A percentile compares a stretch with the other conserved stretches of the same genome.
Conservation (phyloP, 2,888 invertebrate genomes). For the Drepanosiphum platanoidis region DNA sequence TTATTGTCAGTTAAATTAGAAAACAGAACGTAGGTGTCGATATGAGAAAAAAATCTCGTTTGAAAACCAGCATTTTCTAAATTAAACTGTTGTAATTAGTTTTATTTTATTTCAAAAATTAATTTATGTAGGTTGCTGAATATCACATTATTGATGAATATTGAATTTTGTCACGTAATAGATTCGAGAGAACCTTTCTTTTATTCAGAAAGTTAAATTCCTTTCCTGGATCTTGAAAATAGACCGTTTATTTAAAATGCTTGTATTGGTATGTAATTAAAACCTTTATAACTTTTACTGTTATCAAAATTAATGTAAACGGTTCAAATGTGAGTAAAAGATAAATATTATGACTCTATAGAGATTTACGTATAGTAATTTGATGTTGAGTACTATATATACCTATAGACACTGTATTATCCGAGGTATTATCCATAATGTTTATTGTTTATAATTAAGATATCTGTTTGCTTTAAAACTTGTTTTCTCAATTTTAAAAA, state of each 20-base stretch:
- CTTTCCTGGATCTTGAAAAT: not conserved
- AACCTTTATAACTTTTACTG: not conserved
- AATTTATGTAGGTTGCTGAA: constrained; percentile 1
- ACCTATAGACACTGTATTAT: too few species aligned
- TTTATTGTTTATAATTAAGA: too few species aligned
- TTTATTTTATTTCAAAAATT: not conserved
- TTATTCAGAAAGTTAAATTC: not conserved
- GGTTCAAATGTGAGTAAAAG: not conserved
- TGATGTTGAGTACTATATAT: not conserved
- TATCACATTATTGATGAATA: not conserved
- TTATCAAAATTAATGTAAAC: not conserved
- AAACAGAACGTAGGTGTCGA: too few species aligned
- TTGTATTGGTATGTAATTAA: not conserved
- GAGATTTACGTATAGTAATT: not conserved
- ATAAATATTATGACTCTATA: not conserved
- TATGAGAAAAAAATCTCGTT: not conserved
- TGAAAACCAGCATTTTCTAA: not conserved
- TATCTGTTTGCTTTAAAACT: not conserved
- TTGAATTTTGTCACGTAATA: constrained; percentile 12
- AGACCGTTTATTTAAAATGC: not conserved
- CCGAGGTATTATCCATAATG: too few species aligned
- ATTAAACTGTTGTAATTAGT: not conserved
- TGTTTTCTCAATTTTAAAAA: not conserved
- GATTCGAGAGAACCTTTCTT: not conserved
- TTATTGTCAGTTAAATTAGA: too few species aligned